Evolutionary conservation across 2,113 vertebrate genomes (phyloP), one percentile per base, ranked within the genome.

Genomic region (Pachyramphus minor): DNA sequence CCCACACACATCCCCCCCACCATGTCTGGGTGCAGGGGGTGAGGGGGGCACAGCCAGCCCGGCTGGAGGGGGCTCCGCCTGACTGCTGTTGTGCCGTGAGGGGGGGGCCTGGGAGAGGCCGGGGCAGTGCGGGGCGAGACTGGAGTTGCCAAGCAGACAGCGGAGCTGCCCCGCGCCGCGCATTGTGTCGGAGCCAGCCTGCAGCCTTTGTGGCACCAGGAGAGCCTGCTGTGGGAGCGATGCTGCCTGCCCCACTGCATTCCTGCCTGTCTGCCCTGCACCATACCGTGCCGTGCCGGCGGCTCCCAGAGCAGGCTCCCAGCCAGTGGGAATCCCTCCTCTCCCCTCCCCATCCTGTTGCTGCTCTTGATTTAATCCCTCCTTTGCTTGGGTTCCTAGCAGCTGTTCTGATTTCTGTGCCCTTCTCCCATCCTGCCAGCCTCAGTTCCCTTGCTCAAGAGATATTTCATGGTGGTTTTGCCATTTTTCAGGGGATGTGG

Each of bases 401-500:
- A 95, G 96, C 95, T 96, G 90, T 90, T 96, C n/a, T 1, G 4
- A 94, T 93, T 83, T 85, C 80, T 33, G 60, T 89, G 77, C 59
- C 64, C 86, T 67, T 91, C 68, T 93, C 37, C 77, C 78, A 5
- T 88, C 68, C 80, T 87, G 73, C 64, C 42, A 42, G 56, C 60
- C 67, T 1, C 22, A 2, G 37, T 49, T 85, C 41, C 74, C 44
- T 79, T 31, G 66, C 59, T 93, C 30, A 47, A 87, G 39, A 73
- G 59, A 56, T 95, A 77, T 63, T 94, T 93, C 71, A 92, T 85
- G 81, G 78, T 56, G 77, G 42, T 84, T 95, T 94, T 87, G 88
- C 47, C 19, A 0, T 96, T 87, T 95, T 33, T 7, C 91, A 98
- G 98, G 92, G 98, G 94, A 80, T 97, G 75, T 14, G 97, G 95